These are phyloP conservation scores for Anabas testudineus DNA, from an alignment of 2,797 vertebrate species.

Conservation along the genomic window DNA sequence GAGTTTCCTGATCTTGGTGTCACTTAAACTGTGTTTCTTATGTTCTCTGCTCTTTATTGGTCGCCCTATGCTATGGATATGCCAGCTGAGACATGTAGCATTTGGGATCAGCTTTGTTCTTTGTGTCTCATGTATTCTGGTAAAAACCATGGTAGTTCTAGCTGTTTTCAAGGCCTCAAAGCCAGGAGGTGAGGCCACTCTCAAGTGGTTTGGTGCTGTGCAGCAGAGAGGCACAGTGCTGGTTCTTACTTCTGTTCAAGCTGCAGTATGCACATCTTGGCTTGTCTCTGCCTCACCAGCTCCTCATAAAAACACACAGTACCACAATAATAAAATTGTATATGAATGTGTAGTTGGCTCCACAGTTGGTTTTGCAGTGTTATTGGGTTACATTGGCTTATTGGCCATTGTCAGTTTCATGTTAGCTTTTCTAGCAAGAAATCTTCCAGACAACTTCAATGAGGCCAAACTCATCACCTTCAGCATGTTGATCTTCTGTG, in stretches of 20 bases:
- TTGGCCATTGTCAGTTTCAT: constrained; percentile 75
- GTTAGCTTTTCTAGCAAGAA: constrained; percentile 81
- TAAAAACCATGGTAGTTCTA: constrained; percentile 72
- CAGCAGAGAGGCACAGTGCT: constrained; percentile 60
- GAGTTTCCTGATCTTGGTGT: constrained; percentile 47
- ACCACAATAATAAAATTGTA: too few relatives aligned
- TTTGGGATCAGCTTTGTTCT: constrained; percentile 75
- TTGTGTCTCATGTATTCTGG: constrained; percentile 66
- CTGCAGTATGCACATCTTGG: background rate
- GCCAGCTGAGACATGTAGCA: constrained; percentile 57
- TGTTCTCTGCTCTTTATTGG: constrained; percentile 75
- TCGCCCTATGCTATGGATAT: constrained; percentile 63
- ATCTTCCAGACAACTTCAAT: constrained; percentile 83
- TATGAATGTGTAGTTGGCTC: constrained; percentile 73
- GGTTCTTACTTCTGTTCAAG: constrained; percentile 6
- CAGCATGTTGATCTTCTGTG: constrained; percentile 84
- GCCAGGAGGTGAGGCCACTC: constrained; percentile 50
- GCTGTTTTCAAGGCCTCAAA: constrained; percentile 61
- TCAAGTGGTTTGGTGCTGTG: constrained; percentile 67
- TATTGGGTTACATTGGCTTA: constrained; percentile 82
- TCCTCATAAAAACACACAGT: too few relatives aligned
- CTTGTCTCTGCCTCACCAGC: background rate
- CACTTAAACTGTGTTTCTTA: constrained; percentile 66
- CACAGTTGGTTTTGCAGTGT: constrained; percentile 76
- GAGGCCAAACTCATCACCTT: constrained; percentile 84